Evolutionary conservation across 2,113 vertebrate genomes (phyloP), one percentile per base, ranked within the genome.

Genomic region (Saccopteryx bilineata): DNA sequence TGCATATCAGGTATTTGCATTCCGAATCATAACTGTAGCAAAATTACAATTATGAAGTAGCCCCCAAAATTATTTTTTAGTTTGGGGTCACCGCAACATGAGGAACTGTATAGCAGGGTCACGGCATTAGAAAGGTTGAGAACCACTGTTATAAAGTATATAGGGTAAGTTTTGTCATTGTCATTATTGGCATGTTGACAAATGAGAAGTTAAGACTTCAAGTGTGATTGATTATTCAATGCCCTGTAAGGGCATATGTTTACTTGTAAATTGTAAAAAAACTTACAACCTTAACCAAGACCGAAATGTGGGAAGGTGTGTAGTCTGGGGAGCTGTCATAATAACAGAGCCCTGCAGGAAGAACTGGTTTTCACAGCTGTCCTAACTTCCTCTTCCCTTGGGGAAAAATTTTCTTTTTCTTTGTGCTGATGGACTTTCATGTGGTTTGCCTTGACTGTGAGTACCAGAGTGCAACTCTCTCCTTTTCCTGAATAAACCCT

Each of bases 171-270:
- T 46, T 63, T 69, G 17, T 50, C 33, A 50, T 10, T 24, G 65
- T 76, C 7, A 46, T 9, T 54, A 71, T 6, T 31, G n/a, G 26
- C 75, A 18, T 80, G 58, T 15, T 69, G 28, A 74, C 6, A 80
- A 72, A 93, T 63, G 54, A 87, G 76, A 94, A 90, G 68, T 72
- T 21, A 76, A 93, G n/a, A 8, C 31, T 39, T 76, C 19, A 13
- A 14, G 4, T 33, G 18, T 33, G 15, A 69, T 46, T 60, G 15
- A 69, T 46, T 60, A 46, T 66, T 31, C 69, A 87, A 1, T 33
- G 18, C 17, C 4, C 19, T 90, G 39, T 60, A 61, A 12, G 50
- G 26, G 48, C 56, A 82, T 33, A 9, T 21, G 26, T 85, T 76
- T 82, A 54, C 28, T 26, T 28, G 19, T 80, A 68, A 78, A 61